Evolutionary conservation across 2,797 vertebrate genomes (phyloP), one percentile per base, ranked within the genome.

Genomic region (Notoglanidium macrostoma): DNA sequence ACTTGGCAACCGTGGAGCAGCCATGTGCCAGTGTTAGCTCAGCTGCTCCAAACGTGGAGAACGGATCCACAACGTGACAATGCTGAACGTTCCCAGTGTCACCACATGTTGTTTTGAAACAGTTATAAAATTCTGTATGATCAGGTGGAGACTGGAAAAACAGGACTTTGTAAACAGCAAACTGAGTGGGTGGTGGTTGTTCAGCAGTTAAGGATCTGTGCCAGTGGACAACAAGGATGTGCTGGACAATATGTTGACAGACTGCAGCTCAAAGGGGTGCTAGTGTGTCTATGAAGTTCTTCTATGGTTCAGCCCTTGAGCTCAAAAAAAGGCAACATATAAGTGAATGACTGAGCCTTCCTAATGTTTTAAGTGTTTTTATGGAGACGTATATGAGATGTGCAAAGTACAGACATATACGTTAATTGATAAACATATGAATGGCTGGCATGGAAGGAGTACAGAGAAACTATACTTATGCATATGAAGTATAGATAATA

Each of bases 1-100:
- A 88, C 88, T 70, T 85, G 63, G 2, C 63, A 83, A 88, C 84
- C 55, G 46, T n/a, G 79, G 54, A 59, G 76, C 74, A 32, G 86
- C 68, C 68, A 32, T 19, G 61, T 78, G 84, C 40, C 80, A 89
- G 85, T 91, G 89, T 92, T 91, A 89, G 91, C 85, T 89, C 91
- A 92, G 92, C 92, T 92, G 92, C 81, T 81, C 17, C 46, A 84
- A 85, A 70, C 55, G 63, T 70, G 57, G 61, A 78, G 74, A 72
- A 85, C 14, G 55, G n/a, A 54, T 79, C 77, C 63, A 80, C 46
- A 74, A 63, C 72, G 78, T 88, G 87, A 90, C 63, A 67, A 51
- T 51, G 81, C 88, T 83, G 85, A 86, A 87, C 73, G 61, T 88
- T 83, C 46, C 77, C 61, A 67, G 78, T 88, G 85, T 89, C 78